Conservation (phyloP, 2,113 vertebrate genomes). For the Hiodon alosoides region DNA sequence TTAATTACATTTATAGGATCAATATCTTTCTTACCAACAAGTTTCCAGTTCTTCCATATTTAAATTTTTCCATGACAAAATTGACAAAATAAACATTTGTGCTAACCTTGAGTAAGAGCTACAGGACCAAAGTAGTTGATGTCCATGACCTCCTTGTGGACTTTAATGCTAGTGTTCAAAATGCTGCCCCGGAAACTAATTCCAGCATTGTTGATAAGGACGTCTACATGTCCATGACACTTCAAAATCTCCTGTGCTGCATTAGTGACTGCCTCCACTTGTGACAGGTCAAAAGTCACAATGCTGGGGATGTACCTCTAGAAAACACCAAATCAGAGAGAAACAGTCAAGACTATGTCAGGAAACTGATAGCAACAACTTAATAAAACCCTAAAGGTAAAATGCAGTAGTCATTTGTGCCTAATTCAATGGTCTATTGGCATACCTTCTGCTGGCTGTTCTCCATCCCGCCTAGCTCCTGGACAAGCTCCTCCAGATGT, state of each 20-base stretch:
- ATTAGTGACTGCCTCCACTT: slow-evolving; percentile 52
- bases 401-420: neutral
- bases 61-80: slow-evolving; percentile 5
- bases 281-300: slow-evolving; percentile 80
- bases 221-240: slow-evolving; percentile 74
- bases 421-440: too few species aligned
- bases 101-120: slow-evolving; percentile 86
- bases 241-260: slow-evolving; percentile 77
- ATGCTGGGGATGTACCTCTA: slow-evolving; percentile 69
- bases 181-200: slow-evolving; percentile 87
- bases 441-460: slow-evolving; percentile 41
- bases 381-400: neutral
- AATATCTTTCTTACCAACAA: neutral
- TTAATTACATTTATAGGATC: neutral
- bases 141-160: slow-evolving; percentile 88
- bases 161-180: slow-evolving; percentile 71
- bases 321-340: neutral
- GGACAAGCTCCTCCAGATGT: slow-evolving; percentile 69
- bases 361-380: neutral
- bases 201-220: slow-evolving; percentile 92
- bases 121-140: slow-evolving; percentile 94
- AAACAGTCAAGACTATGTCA: neutral
- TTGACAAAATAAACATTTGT: neutral
- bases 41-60: too few species aligned
- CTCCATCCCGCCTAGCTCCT: slow-evolving; percentile 57